These are phyloP conservation scores for Himalopsyche japonica DNA, from an alignment of 2,888 invertebrate genomes.

Conservation along the genomic window DNA sequence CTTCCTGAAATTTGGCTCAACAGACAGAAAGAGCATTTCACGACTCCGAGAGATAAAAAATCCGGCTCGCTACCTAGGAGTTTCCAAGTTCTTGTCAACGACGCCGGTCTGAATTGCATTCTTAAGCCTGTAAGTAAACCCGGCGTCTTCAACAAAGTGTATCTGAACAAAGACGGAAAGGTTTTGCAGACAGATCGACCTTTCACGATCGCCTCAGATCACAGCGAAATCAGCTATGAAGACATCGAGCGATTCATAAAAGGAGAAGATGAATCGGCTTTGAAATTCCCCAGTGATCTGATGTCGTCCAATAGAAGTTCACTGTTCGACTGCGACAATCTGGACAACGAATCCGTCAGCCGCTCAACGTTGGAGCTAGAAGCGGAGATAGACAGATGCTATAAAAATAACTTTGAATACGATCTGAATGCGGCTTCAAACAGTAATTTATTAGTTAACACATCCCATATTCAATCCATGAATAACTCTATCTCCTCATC, in stretches of 20 bases:
- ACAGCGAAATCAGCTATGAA: slow-evolving; percentile 69
- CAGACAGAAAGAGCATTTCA: slow-evolving; percentile 70
- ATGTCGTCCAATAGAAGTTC: slow-evolving; percentile 41
- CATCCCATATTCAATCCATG: slow-evolving; percentile 51
- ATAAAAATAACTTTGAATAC: slow-evolving; percentile 56
- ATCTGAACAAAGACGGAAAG: slow-evolving; percentile 64
- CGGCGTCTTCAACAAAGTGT: slow-evolving; percentile 55
- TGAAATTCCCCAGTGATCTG: slow-evolving; percentile 52
- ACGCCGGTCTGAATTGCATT: slow-evolving; percentile 50
- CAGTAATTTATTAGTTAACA: slow-evolving; percentile 49
- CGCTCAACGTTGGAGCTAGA: slow-evolving; percentile 57
- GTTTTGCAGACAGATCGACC: slow-evolving; percentile 67
- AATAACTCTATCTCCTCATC: slow-evolving; percentile 61
- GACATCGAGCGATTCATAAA: slow-evolving; percentile 65
- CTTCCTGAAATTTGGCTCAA: slow-evolving; percentile 73
- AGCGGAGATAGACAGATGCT: slow-evolving; percentile 59
- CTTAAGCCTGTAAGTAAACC: slow-evolving; percentile 49
- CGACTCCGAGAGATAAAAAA: slow-evolving; percentile 67
- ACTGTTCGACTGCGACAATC: slow-evolving; percentile 46
- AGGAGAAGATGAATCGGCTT: slow-evolving; percentile 50
- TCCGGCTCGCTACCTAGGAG: slow-evolving; percentile 79
- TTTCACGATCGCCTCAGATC: slow-evolving; percentile 73
- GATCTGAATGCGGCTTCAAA: slow-evolving; percentile 45
- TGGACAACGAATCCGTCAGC: slow-evolving; percentile 54
- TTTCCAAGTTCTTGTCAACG: slow-evolving; percentile 68